Percentiles rank a stretch among this genome's conserved stretches.
Evolutionary conservation across 2,113 vertebrate genomes (phyloP).

Genomic region (Pangasianodon hypophthalmus): DNA sequence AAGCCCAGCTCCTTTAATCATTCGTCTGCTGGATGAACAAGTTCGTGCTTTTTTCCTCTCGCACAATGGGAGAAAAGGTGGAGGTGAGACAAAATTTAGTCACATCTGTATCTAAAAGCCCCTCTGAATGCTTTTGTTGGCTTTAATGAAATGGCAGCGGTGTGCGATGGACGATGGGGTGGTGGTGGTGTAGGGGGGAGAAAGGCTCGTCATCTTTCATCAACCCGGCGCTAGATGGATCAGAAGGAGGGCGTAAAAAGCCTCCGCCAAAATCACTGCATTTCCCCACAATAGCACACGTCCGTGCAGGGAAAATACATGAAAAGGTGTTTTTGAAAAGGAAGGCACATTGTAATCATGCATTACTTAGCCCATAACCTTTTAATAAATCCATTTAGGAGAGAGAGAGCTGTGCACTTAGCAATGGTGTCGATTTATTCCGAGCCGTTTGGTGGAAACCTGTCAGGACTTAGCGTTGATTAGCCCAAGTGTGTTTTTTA

Average conservation of each 20-base stretch:
- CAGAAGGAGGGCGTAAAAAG: conserved; percentile 63
- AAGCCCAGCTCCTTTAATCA: conserved; percentile 86
- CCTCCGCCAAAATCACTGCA: conserved; percentile 54
- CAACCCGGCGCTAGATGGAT: conserved; percentile 57
- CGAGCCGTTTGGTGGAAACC: conserved; percentile 19
- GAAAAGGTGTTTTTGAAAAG: conserved; percentile 60
- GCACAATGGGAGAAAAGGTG: conserved; percentile 67
- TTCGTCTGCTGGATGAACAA: conserved; percentile 78
- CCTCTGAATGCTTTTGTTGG: conserved; percentile 67
- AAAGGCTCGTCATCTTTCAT: conserved; percentile 63
- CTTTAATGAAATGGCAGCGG: conserved; percentile 62
- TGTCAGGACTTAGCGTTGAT: conserved; percentile 29
- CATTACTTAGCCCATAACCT: conserved; percentile 64
- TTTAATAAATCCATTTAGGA: conserved; percentile 62
- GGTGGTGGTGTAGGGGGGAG: conserved; percentile 11
- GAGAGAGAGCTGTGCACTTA: conserved; percentile 44
- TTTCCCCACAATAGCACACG: conserved; percentile 65
- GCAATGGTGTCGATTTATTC: conserved; percentile 39
- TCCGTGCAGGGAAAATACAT: conserved; percentile 61
- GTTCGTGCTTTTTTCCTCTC: conserved; percentile 67
- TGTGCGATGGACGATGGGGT: conserved; percentile 55
- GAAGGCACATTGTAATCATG: conserved; percentile 52
- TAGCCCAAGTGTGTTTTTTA: conserved; percentile 9
- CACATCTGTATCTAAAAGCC: conserved; percentile 62
- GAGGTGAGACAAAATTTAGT: conserved; percentile 63